Evolutionary conservation across 1,140 invertebrate species (phyloP).

Genomic region (Latrodectus geometricus): DNA sequence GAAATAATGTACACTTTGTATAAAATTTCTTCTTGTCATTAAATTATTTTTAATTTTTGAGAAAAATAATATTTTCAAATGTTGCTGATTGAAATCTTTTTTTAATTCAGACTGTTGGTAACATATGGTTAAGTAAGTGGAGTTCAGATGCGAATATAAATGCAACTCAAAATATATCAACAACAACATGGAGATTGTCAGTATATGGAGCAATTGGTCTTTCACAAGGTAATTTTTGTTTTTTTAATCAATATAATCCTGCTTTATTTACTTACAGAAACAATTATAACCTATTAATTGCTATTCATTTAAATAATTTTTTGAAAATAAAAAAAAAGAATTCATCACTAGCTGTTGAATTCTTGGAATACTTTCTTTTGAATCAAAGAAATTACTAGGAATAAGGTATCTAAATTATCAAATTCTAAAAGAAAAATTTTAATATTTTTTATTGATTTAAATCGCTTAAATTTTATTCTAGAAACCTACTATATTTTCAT

Average conservation of each 20-base stretch:
- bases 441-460: too few species aligned
- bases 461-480: too few species aligned
- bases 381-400: too few species aligned
- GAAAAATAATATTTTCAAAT: too few species aligned
- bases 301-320: too few species aligned
- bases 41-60: neutral
- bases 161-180: neutral
- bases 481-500: too few species aligned
- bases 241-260: neutral
- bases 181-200: slow-evolving; percentile 8
- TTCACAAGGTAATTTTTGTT: slow-evolving; percentile 9
- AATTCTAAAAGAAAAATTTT: too few species aligned
- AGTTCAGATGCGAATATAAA: slow-evolving; percentile 20
- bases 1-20: too few species aligned
- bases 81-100: neutral
- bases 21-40: neutral
- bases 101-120: slow-evolving; percentile 15
- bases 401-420: too few species aligned
- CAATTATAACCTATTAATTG: neutral
- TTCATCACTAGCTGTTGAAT: too few species aligned
- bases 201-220: slow-evolving; percentile 33
- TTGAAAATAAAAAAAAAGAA: too few species aligned
- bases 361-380: too few species aligned
- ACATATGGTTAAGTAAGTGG: slow-evolving; percentile 54
- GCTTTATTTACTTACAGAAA: neutral